phyloP scores from a whole-genome alignment of 2,888 invertebrate species.

The Lasioglossum lativentre region DNA sequence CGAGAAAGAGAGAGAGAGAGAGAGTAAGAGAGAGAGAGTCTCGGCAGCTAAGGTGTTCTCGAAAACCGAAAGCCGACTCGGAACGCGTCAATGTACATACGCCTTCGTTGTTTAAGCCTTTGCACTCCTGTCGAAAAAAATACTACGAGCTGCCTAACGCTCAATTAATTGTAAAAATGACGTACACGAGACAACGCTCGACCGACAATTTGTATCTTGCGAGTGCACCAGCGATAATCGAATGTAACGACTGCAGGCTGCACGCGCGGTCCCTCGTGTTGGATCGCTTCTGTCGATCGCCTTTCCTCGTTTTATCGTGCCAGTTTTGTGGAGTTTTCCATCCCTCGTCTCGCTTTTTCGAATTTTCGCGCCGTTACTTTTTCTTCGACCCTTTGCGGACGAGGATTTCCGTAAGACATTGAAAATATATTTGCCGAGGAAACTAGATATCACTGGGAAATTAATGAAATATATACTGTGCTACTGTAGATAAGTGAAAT shows the following conservation, averaged over 20 bases:
- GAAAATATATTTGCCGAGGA: neutral
- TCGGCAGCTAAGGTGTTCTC: constrained; percentile 2
- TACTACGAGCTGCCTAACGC: constrained; percentile 58
- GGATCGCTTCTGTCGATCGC: neutral
- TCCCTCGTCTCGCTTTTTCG: neutral
- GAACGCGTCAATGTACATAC: constrained; percentile 48
- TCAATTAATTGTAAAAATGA: constrained; percentile 61
- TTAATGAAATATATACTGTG: neutral
- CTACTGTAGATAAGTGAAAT: neutral
- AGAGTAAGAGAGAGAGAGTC: neutral
- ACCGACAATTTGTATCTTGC: constrained; percentile 1
- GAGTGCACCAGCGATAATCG: constrained; percentile 5
- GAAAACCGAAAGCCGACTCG: constrained; percentile 1
- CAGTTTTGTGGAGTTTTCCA: constrained; percentile 5
- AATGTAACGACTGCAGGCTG: constrained; percentile 27
- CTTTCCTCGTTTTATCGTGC: constrained; percentile 22
- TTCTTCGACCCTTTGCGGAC: neutral
- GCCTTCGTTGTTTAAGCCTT: constrained; percentile 61
- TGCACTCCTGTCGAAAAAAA: constrained; percentile 58
- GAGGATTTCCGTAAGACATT: neutral
- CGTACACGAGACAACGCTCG: constrained; percentile 12
- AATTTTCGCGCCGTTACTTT: neutral
- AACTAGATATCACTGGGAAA: neutral
- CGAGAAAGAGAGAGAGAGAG: neutral
- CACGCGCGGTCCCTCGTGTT: neutral